Conservation (phyloP, 2,888 invertebrate species). For the Carcina quercana region DNA sequence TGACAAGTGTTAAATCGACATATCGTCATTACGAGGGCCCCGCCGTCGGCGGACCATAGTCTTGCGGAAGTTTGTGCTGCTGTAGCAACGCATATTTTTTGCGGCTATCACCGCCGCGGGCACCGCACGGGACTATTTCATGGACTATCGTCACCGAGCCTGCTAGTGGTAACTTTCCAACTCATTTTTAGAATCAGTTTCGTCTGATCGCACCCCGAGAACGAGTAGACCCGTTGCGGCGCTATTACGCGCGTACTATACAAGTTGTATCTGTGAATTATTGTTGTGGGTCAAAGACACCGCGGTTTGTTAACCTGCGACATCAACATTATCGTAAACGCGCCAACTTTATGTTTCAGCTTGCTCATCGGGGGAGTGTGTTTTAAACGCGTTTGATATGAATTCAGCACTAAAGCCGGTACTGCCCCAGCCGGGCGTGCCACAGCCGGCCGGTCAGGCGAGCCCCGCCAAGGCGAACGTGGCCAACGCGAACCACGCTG, state of each 20-base stretch:
- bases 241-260: conserved; percentile 53
- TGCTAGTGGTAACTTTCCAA: conserved; percentile 52
- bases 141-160: conserved; percentile 46
- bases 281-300: conserved; percentile 71
- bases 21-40: conserved; percentile 34
- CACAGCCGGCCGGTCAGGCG: conserved; percentile 52
- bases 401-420: conserved; percentile 78
- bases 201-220: conserved; percentile 31
- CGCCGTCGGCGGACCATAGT: conserved; percentile 44
- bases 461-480: conserved; percentile 64
- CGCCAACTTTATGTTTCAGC: conserved; percentile 56
- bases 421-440: conserved; percentile 65
- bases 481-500: conserved; percentile 55
- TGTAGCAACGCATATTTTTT: conserved; percentile 68
- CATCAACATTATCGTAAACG: conserved; percentile 43
- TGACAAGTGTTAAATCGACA: conserved; percentile 33
- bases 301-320: conserved; percentile 44
- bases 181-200: conserved; percentile 30
- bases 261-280: conserved; percentile 58
- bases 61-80: conserved; percentile 64
- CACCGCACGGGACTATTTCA: conserved; percentile 43
- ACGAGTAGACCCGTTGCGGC: conserved; percentile 38
- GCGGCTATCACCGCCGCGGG: conserved; percentile 52
- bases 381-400: conserved; percentile 58
- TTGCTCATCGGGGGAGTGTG: conserved; percentile 26